Conservation (phyloP, 2,888 invertebrate species). For the Artemia sinica region DNA sequence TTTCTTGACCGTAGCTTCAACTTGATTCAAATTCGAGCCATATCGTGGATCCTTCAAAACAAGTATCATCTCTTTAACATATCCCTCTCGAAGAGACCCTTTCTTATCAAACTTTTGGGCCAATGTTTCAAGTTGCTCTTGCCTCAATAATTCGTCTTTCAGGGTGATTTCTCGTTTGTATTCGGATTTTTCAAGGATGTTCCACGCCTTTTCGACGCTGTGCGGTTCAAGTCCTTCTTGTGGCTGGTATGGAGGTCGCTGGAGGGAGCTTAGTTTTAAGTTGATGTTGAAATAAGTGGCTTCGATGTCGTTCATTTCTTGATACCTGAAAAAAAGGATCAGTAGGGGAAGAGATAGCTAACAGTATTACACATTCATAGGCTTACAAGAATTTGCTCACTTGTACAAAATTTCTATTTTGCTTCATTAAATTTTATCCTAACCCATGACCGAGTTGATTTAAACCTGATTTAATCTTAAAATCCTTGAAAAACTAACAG, state of each 20-base stretch:
- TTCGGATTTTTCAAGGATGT: constrained; percentile 74
- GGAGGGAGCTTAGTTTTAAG: constrained; percentile 81
- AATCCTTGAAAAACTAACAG: too few relatives aligned
- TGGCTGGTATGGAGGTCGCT: constrained; percentile 67
- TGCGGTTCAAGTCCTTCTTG: constrained; percentile 79
- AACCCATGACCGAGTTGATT: too few relatives aligned
- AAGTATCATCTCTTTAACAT: constrained; percentile 91
- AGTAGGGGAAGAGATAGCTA: not conserved
- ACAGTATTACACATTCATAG: too few relatives aligned
- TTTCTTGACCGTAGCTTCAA: constrained; percentile 92
- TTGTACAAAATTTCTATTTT: too few relatives aligned
- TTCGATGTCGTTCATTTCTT: constrained; percentile 90
- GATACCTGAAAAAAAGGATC: constrained; percentile 45
- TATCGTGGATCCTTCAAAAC: constrained; percentile 81
- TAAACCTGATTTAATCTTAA: too few relatives aligned
- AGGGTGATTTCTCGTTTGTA: constrained; percentile 82
- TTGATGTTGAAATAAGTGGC: constrained; percentile 91
- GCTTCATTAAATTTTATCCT: too few relatives aligned
- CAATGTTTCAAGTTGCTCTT: constrained; percentile 80
- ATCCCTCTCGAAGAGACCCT: constrained; percentile 80
- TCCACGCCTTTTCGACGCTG: constrained; percentile 90
- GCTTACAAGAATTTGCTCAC: too few relatives aligned
- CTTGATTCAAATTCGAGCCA: constrained; percentile 72
- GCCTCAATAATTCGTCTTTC: constrained; percentile 70
- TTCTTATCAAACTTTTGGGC: constrained; percentile 92